Percentiles rank a stretch among this genome's conserved stretches.
These are phyloP conservation scores for Gambelia wislizenii DNA, from an alignment of 2,797 vertebrate genomes.

Conservation along the genomic window DNA sequence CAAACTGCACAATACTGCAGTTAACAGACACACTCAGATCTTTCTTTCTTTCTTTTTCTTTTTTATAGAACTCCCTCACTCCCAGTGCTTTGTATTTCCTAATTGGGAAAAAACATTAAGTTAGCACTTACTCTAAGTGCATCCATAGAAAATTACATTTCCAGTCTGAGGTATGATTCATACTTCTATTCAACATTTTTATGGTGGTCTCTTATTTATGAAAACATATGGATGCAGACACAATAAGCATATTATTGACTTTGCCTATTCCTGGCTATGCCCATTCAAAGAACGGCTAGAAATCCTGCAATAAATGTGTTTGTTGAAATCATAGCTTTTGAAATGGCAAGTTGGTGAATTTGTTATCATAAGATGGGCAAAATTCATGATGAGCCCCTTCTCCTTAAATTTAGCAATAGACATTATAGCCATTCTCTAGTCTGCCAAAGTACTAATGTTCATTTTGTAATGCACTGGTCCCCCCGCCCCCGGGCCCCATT, in stretches of 20 bases:
- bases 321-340: constrained; percentile 22
- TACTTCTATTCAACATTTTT: constrained; percentile 38
- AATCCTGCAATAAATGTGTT: constrained; percentile 7
- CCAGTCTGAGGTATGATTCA: constrained; percentile 31
- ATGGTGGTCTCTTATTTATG: background rate
- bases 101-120: background rate
- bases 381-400: too few species aligned
- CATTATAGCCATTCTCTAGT: too few species aligned
- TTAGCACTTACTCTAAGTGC: constrained; percentile 32
- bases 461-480: too few species aligned
- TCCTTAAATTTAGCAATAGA: too few species aligned
- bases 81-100: background rate
- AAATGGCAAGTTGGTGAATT: constrained; percentile 6
- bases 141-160: constrained; percentile 36
- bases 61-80: background rate
- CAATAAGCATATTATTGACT: constrained; percentile 41
- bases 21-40: background rate
- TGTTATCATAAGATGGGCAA: background rate
- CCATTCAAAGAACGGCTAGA: constrained; percentile 14
- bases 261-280: background rate
- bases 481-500: too few species aligned
- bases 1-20: background rate
- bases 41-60: background rate
- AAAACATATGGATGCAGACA: background rate
- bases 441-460: too few species aligned